Evolutionary conservation across 2,113 vertebrate genomes (phyloP), one percentile per base, ranked within the genome.

Genomic region (Pyrgilauda ruficollis): DNA sequence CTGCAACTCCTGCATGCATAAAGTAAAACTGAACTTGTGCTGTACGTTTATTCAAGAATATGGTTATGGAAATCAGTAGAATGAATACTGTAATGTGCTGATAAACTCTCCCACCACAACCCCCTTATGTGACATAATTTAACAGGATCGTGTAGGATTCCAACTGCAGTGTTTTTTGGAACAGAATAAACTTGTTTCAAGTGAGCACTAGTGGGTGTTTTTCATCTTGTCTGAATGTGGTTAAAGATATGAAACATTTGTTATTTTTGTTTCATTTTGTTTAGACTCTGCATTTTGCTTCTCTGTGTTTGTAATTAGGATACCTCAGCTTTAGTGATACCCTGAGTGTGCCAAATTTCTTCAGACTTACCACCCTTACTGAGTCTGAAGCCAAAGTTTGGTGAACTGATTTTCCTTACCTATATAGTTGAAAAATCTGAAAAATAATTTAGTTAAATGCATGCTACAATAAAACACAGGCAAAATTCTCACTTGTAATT

Each of bases 121-220:
- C 33, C 73, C 50, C n/a, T 72, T 53, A 88, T 72, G 84, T 96
- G 88, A 76, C 70, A 33, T 53, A 47, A 86, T 47, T 55, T 63
- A 80, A 82, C 43, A 67, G 46, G 66, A 93, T 77, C 1, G 5
- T 79, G 69, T 74, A 68, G 18, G 9, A 72, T 78, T 77, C 66
- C 80, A 89, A 39, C 41, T 88, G 87, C 82, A 87, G 39, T 92
- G 64, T 6, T 88, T 94, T 94, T 84, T 95, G 66, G 61, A 97
- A 95, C 47, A 67, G 55, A 95, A 97, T 97, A 97, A 97, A 97
- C 81, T 52, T 70, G 59, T 78, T 92, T 86, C 13, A 93, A 96
- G 47, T n/a, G 79, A 96, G 16, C 46, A 35, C 6, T 24, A 39
- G 37, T 82, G 33, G 3, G 3, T 85, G 47, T 27, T 90, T 76